phyloP scores from a whole-genome alignment of 2,797 vertebrate genomes.

The Holocentrus rufus region DNA sequence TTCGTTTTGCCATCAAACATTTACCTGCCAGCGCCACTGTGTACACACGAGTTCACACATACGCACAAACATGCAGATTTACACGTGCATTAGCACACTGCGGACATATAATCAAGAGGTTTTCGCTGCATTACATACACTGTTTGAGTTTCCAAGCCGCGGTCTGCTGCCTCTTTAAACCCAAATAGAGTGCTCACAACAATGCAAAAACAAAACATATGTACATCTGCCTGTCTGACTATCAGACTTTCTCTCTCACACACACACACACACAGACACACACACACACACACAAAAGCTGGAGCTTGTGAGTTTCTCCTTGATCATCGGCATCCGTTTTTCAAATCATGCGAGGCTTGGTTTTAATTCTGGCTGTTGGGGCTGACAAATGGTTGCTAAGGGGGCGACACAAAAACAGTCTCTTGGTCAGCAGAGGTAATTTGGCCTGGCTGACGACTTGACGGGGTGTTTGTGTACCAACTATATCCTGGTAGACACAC shows the following conservation, averaged over 20 bases:
- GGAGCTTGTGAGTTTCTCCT: constrained; percentile 21
- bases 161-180: constrained; percentile 57
- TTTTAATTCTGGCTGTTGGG: constrained; percentile 41
- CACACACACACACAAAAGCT: constrained; percentile 13
- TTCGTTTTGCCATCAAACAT: constrained; percentile 82
- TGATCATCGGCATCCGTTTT: constrained; percentile 14
- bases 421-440: constrained; percentile 58
- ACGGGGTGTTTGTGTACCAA: constrained; percentile 64
- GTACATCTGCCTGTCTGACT: constrained; percentile 49
- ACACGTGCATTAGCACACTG: constrained; percentile 57
- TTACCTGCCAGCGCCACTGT: constrained; percentile 56
- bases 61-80: constrained; percentile 27
- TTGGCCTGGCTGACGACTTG: constrained; percentile 60
- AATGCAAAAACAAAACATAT: constrained; percentile 62
- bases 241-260: constrained; percentile 13
- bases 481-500: constrained; percentile 64
- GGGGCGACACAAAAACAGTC: constrained; percentile 52
- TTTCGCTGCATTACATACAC: constrained; percentile 26
- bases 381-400: constrained; percentile 71
- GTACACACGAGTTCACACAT: constrained; percentile 27
- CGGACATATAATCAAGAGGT: constrained; percentile 36
- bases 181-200: constrained; percentile 36
- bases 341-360: constrained; percentile 19
- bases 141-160: constrained; percentile 58
- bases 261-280: not conserved